Evolutionary conservation across 1,140 invertebrate species (phyloP).

Genomic region (Hylaeus anthracinus): DNA sequence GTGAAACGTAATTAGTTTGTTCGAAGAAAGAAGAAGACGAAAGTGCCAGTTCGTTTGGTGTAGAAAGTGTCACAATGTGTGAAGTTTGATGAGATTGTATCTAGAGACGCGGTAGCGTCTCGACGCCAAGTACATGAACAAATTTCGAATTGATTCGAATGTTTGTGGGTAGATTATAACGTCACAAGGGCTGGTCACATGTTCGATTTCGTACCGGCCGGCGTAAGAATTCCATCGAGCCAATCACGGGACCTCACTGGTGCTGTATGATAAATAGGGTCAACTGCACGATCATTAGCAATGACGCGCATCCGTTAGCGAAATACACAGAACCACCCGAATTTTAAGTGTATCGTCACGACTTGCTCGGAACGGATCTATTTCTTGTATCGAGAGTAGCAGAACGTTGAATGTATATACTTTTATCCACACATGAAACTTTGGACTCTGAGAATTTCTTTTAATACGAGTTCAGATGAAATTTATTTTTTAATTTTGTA

Average conservation of each 20-base stretch:
- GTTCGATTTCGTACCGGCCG: constrained; percentile 8
- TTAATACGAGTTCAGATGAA: no score
- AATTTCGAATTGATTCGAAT: neutral
- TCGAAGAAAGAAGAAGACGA: neutral
- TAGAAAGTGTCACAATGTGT: neutral
- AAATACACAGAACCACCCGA: constrained; percentile 20
- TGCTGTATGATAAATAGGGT: constrained; percentile 35
- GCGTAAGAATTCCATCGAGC: constrained; percentile 41
- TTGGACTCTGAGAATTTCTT: no score
- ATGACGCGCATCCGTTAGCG: neutral
- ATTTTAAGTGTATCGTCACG: neutral
- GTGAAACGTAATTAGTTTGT: neutral
- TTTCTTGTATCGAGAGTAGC: no score
- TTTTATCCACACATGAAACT: no score
- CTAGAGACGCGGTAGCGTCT: neutral
- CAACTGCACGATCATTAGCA: constrained; percentile 50
- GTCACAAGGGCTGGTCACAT: constrained; percentile 22
- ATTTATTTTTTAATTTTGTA: no score
- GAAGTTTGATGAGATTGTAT: no score
- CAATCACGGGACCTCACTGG: constrained; percentile 14
- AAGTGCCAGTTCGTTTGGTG: neutral
- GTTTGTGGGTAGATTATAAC: neutral
- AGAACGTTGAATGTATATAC: no score
- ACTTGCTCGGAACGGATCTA: neutral
- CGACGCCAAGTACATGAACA: neutral